These are phyloP conservation scores for Xiphias gladius DNA, from an alignment of 2,113 vertebrate species.

Conservation along the genomic window DNA sequence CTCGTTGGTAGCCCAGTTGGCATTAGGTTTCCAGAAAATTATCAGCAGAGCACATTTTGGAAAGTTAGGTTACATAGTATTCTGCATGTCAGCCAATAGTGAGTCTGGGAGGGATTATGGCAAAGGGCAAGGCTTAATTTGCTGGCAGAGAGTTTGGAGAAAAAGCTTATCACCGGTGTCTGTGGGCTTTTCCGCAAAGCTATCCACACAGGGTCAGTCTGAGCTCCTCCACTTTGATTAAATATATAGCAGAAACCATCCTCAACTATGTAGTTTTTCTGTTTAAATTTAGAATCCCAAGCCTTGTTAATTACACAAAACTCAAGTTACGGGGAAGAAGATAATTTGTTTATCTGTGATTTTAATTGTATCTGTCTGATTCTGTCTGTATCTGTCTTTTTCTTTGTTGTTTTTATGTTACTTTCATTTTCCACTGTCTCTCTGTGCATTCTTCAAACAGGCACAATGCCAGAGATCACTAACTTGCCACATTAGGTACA, in stretches of 20 bases:
- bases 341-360: neutral
- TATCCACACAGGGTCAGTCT: constrained; percentile 43
- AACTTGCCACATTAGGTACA: neutral
- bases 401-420: neutral
- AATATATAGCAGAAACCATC: constrained; percentile 33
- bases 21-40: constrained; percentile 34
- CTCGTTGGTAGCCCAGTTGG: constrained; percentile 24
- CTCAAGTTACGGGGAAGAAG: neutral
- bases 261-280: constrained; percentile 6
- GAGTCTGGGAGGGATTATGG: constrained; percentile 62
- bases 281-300: constrained; percentile 18
- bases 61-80: constrained; percentile 41
- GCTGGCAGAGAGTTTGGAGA: constrained; percentile 53
- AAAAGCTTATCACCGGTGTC: constrained; percentile 54
- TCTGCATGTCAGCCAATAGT: constrained; percentile 58
- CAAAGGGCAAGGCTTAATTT: constrained; percentile 66
- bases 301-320: constrained; percentile 27
- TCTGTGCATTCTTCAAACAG: neutral
- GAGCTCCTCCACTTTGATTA: constrained; percentile 43
- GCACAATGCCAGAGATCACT: neutral
- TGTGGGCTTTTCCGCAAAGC: constrained; percentile 41
- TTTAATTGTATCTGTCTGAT: neutral
- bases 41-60: constrained; percentile 36
- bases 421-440: neutral
- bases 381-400: constrained; percentile 10